Evolutionary conservation across 2,888 invertebrate genomes (phyloP).

Genomic region (Amblyjoppa proteus): DNA sequence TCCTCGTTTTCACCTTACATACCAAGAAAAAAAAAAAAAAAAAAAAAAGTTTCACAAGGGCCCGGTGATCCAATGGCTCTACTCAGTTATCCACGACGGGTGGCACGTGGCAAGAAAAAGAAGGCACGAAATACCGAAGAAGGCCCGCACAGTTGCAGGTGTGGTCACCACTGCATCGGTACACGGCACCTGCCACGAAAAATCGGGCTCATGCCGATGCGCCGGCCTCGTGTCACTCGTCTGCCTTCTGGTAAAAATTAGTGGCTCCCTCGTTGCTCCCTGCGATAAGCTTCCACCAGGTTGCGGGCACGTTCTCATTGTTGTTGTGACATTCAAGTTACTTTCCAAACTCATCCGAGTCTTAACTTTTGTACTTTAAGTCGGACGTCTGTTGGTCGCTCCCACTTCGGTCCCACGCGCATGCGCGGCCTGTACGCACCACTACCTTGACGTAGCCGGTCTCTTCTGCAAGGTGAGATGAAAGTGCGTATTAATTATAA

Average conservation of each 20-base stretch:
- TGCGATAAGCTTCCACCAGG: neutral
- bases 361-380: slow-evolving; percentile 8
- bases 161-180: slow-evolving; percentile 76
- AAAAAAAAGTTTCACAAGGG: neutral
- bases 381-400: neutral
- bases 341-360: neutral
- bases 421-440: neutral
- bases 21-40: neutral
- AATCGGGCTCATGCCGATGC: slow-evolving; percentile 46
- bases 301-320: neutral
- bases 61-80: neutral
- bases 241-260: slow-evolving; percentile 5
- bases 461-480: too few relatives aligned
- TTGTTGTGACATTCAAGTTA: neutral
- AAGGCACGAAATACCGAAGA: slow-evolving; percentile 30
- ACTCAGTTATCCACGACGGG: slow-evolving; percentile 20
- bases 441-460: neutral
- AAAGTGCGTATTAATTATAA: too few relatives aligned
- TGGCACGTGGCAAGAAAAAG: slow-evolving; percentile 60
- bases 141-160: slow-evolving; percentile 73
- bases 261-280: neutral
- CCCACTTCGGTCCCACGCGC: neutral
- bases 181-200: slow-evolving; percentile 77
- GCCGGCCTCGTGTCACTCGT: slow-evolving; percentile 4
- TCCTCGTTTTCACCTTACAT: neutral